Evolutionary conservation across 2,888 invertebrate species (phyloP).

Genomic region (Digitonthophagus gazella): DNA sequence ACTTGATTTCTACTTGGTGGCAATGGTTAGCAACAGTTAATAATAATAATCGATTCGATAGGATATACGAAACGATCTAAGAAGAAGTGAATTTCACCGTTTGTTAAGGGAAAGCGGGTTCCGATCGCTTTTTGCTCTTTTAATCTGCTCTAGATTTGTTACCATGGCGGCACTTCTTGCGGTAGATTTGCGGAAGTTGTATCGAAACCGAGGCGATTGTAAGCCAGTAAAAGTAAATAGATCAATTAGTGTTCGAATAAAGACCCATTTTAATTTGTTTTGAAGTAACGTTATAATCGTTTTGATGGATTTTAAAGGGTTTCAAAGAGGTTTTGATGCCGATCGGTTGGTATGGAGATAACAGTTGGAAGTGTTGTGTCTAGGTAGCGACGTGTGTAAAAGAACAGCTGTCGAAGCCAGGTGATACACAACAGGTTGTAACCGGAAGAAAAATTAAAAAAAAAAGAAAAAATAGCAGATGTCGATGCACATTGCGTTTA

Average conservation of each 20-base stretch:
- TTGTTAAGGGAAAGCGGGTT: not conserved
- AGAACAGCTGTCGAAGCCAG: not conserved
- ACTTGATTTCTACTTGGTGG: not conserved
- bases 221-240: no score
- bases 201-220: no score
- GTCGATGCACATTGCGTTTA: not conserved
- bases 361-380: not conserved
- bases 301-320: no score
- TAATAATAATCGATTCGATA: not conserved
- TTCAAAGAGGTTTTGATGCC: no score
- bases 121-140: not conserved
- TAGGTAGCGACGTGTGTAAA: not conserved
- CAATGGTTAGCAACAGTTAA: not conserved
- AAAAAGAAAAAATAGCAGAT: not conserved
- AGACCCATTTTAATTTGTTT: no score
- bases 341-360: no score
- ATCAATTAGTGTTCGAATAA: no score
- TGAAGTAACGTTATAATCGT: no score
- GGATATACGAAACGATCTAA: not conserved
- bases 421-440: not conserved
- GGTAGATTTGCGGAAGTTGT: no score
- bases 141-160: not conserved
- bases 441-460: not conserved
- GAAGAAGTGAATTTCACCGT: not conserved
- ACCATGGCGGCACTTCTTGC: not conserved